Evolutionary conservation across 2,113 vertebrate species (phyloP).

Genomic region (Lonchura striata): DNA sequence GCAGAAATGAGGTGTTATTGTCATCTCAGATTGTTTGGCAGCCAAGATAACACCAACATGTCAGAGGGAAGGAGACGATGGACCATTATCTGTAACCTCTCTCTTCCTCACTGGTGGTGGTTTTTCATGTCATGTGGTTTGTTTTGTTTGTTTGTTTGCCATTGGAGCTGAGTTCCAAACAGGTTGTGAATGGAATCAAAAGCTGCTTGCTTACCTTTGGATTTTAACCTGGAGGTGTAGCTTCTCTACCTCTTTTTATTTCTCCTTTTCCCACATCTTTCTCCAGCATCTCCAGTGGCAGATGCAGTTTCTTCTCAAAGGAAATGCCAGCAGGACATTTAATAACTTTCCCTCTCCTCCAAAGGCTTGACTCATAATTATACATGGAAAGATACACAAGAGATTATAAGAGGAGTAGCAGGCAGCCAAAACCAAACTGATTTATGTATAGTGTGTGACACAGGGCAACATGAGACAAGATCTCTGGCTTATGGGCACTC

Average conservation of each 20-base stretch:
- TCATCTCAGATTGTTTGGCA: neutral
- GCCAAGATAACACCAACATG: neutral
- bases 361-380: slow-evolving; percentile 7
- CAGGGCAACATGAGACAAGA: slow-evolving; percentile 25
- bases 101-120: neutral
- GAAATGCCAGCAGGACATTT: neutral
- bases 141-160: neutral
- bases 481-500: slow-evolving; percentile 27
- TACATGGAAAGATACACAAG: neutral
- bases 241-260: neutral
- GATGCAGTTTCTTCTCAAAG: neutral
- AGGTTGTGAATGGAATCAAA: neutral
- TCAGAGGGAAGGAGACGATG: neutral
- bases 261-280: neutral
- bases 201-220: neutral
- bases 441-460: slow-evolving; percentile 24
- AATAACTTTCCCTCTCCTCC: neutral
- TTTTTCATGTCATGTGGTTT: neutral
- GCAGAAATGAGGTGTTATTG: neutral
- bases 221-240: neutral
- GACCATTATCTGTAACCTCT: neutral
- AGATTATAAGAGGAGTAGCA: neutral
- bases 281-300: neutral
- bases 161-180: neutral
- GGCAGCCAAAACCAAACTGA: slow-evolving; percentile 31